Base-by-base conservation (phyloP, 1,140 invertebrate species). In the Thereuonema tuberculata region DNA sequence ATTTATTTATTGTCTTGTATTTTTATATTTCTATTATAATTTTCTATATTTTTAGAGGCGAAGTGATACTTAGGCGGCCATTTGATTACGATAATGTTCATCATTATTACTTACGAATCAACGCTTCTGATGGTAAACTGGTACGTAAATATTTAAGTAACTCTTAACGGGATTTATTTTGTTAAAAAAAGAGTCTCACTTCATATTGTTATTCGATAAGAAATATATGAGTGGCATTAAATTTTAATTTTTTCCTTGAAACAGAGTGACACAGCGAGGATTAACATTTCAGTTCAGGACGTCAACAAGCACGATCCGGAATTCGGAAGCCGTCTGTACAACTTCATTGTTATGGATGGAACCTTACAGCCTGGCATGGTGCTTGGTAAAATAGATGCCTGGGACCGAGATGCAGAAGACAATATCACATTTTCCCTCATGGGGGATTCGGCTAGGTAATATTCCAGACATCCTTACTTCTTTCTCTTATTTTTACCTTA, bases 241-340 rank as follows among this genome's bases (percentile, higher is more conserved):
- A 43, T n/a, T 12, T 43, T 12, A 43, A 43, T 58, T 62, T 76
- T n/a, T n/a, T n/a, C n/a, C n/a, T n/a, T n/a, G n/a, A 37, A 77
- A 1, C 75, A 90, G 86, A 89, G 87, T 69, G 87, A 89, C 69
- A 82, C 82, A 0, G 77, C 83, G 1, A 75, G 76, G 37, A 77
- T 93, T 0, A 87, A 87, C 59, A 77, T 95, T 9, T 82, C 83
- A 0, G 84, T 95, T 1, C 75, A 88, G 64, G 86, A 93, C 71
- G 85, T 92, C 0, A 95, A 95, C 69, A 90, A 94, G 70, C 72
- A 76, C 87, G 89, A 92, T 72, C 91, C 91, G 1, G 77, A 87
- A 29, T 93, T 95, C 75, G 79, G 86, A 1, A 84, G 87, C 72
- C 81, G 86, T 0, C 84, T 88, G 68, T 94, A 93, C 68, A 87